Evolutionary conservation across 2,888 invertebrate species (phyloP).

Genomic region (Pediacus dermestoides): DNA sequence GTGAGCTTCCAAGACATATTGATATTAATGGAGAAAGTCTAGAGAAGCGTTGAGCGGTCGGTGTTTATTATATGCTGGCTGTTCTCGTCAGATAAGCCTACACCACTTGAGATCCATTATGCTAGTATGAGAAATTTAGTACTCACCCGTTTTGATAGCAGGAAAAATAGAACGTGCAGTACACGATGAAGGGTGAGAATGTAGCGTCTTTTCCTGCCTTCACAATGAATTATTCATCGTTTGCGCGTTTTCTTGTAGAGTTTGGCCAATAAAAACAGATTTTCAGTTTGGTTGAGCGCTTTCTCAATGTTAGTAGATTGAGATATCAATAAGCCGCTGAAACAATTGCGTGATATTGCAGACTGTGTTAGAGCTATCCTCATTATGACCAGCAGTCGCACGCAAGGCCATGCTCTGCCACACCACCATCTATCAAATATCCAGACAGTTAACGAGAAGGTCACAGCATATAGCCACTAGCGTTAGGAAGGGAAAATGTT

Average conservation of each 20-base stretch:
- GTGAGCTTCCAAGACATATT: slow-evolving; percentile 27
- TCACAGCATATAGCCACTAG: too few species aligned
- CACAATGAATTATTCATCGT: slow-evolving; percentile 35
- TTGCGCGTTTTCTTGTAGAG: slow-evolving; percentile 32
- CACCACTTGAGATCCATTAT: slow-evolving; percentile 37
- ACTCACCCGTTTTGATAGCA: slow-evolving; percentile 32
- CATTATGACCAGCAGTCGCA: slow-evolving; percentile 2
- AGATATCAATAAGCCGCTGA: slow-evolving; percentile 27
- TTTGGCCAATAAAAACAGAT: slow-evolving; percentile 2
- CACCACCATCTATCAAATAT: slow-evolving; percentile 4
- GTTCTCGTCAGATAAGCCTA: slow-evolving; percentile 39
- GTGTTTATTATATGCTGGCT: slow-evolving; percentile 37
- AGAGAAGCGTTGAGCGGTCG: slow-evolving; percentile 25
- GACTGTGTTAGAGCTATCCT: too few species aligned
- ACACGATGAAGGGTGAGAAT: slow-evolving; percentile 28
- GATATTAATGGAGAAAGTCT: slow-evolving; percentile 32
- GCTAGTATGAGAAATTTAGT: slow-evolving; percentile 37
- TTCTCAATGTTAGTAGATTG: slow-evolving; percentile 20
- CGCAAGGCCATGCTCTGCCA: not conserved
- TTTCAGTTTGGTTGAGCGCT: too few species aligned
- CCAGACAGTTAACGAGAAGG: slow-evolving; percentile 4
- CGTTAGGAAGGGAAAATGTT: not conserved
- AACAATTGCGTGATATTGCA: slow-evolving; percentile 27
- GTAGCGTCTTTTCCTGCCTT: slow-evolving; percentile 28
- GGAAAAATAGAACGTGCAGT: slow-evolving; percentile 36